Evolutionary conservation across 2,113 vertebrate genomes (phyloP), one percentile per base, ranked within the genome.

Genomic region (Formicarius rufipectus): DNA sequence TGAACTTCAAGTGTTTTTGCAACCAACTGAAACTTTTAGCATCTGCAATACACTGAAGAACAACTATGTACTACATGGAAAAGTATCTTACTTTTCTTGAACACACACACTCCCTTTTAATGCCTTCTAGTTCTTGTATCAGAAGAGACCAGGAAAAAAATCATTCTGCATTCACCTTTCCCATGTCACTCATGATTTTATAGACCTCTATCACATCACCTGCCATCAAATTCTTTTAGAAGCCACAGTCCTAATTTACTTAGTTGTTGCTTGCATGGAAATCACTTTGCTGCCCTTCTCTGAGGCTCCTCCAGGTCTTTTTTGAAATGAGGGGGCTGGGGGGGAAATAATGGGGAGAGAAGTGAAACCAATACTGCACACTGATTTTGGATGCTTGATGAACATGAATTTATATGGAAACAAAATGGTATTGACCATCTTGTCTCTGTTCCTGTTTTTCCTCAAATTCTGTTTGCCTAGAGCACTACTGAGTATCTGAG

Each of bases 211-310:
- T 60, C 47, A 78, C 60, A 78, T 60, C 69, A 79, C 11, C 59
- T 85, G 66, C 90, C 94, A 94, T 80, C 94, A 88, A 89, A 84
- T n/a, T 52, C 66, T 82, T 72, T 76, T 76, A 80, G 74, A 89
- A 94, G 87, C 81, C 58, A 58, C 40, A 53, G 59, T 53, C 18
- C 24, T 80, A 85, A 93, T 83, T 95, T 95, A 76, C 30, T 62
- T 83, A 56, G 85, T 27, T 79, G 62, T 66, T 93, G 40, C 66
- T 83, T 73, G 55, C 55, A 74, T 31, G 23, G 53, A 86, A 93
- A 92, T 23, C 25, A 84, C 68, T 86, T 93, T 62, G 37, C 22
- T 94, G 75, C 6, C 30, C 33, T 88, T n/a, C 55, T 77, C 71
- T 77, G 59, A 92, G 80, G 44, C 8, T 83, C n/a, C 23, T 62